Evolutionary conservation across 2,888 invertebrate species (phyloP), one percentile per base, ranked within the genome.

Genomic region (Lepidocyrtoides sp.): DNA sequence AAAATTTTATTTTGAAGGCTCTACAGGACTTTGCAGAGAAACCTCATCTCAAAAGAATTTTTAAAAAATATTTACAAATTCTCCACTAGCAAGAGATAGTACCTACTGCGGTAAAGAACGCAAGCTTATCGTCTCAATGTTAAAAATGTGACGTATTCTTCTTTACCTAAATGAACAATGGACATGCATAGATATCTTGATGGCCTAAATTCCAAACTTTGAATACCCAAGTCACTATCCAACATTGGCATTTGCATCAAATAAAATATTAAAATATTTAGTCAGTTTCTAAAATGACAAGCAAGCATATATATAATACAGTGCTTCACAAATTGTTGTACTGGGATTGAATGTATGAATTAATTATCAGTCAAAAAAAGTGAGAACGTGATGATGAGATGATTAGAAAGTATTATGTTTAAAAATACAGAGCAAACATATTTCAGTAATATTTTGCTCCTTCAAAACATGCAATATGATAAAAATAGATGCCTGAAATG

Each of bases 401-500:
- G 60, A 26, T 17, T 69, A 17, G n/a, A 41, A 20, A 3, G 23
- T 41, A 44, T 44, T 23, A 72, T 44, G 14, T 69, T 32, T 23
- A 20, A 7, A 36, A 26, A 51, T 7, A n/a, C 14, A 29, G 77
- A 26, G 77, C 32, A 77, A 51, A 51, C 29, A 41, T 41, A 44
- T 20, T 2, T 44, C 20, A 41, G 69, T 2, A 48, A 26, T 48
- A 75, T 23, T 75, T 57, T 14, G 81, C 81, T 81, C 81, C 41
- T 29, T 36, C n/a, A 81, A 83, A 66, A 44, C 66, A 66, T 72
- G 84, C 84, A 84, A 69, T 84, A 72, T 5, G 20, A 17, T 51
- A 60, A 72, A 66, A 23, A 26, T 66, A 84, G 84, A 54, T 84
- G 69, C 84, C 84, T 84, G 48, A 84, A 84, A 66, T 84, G 72